Percentiles rank a stretch among this genome's conserved stretches.
Conservation (phyloP, 2,797 vertebrate species). For the Paguma larvata region DNA sequence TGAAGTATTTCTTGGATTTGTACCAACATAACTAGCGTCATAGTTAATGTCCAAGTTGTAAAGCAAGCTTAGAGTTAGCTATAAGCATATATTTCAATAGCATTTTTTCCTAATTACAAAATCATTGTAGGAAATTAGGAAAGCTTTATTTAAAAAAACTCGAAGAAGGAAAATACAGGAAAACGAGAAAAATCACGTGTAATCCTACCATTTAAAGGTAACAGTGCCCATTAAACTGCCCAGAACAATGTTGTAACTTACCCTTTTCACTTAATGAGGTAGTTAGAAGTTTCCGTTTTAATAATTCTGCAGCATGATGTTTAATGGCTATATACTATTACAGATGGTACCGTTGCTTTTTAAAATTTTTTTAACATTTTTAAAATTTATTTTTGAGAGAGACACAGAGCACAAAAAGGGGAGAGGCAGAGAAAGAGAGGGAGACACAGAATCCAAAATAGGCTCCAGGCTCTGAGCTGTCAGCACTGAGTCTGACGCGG, state of each 20-base stretch:
- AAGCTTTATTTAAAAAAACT: slow-evolving; percentile 7
- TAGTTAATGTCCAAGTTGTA: neutral
- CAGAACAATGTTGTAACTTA: neutral
- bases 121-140: slow-evolving; percentile 42
- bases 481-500: no score
- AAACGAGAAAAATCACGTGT: slow-evolving; percentile 11
- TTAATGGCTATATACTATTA: neutral
- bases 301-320: slow-evolving; percentile 18
- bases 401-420: no score
- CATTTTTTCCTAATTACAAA: slow-evolving; percentile 17
- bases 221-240: neutral
- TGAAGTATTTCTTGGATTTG: slow-evolving; percentile 52
- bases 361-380: no score
- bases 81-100: slow-evolving; percentile 21
- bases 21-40: neutral
- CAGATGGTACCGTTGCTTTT: neutral
- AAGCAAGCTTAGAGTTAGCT: slow-evolving; percentile 20
- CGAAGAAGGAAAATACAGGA: neutral
- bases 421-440: no score
- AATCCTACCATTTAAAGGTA: slow-evolving; percentile 18
- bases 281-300: slow-evolving; percentile 51
- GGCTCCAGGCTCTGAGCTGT: no score
- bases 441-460: no score
- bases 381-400: no score
- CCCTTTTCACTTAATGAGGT: slow-evolving; percentile 33